Base-by-base conservation (phyloP, 92 coral and sea anemone genomes). In the Phymanthus crucifer region DNA sequence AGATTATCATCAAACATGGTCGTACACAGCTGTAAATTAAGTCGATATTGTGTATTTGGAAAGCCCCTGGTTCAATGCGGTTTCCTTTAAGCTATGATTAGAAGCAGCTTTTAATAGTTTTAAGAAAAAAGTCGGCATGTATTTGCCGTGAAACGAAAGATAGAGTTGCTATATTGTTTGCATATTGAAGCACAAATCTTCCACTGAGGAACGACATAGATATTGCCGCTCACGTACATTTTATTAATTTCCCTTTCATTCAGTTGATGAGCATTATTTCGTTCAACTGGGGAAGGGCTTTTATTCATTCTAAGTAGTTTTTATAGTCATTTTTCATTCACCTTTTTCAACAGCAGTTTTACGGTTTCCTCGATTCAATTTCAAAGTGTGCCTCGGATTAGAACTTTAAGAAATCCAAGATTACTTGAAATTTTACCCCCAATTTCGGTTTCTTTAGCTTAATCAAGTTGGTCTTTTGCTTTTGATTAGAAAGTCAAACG, bases 381-480 rank as follows among this genome's bases (percentile, higher is more conserved):
- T 61, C 68, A 61, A 61, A 24, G 10, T 14, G 27, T 71, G 50
- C 43, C 33, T 40, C 4, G 48, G 17, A 61, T 32, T 23, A 47
- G 35, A 37, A 2, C 40, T 14, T 38, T 38, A 37, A 36, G 33
- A 77, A 56, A 61, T 61, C 81, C 46, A 14, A 40, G 81, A 61
- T 77, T 77, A 64, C 40, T 77, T 64, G 72, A 50, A 77, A 37
- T 77, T 77, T 65, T 61, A 64, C 81, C 40, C 40, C 72, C 72
- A 70, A 54, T 77, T 32, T 77, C 81, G 81, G 81, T 61, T 26
- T 65, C 71, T 64, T 77, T 77, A 40, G 45, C 61, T 61, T 77
- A 61, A 37, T 19, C 38, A 77, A 61, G 34, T 18, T 37, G 37
- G 23, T 38, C 16, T 77, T 38, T 71, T 77, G 19, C 61, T 70